These are phyloP conservation scores for Antheraea pernyi DNA, from an alignment of 1,140 invertebrate genomes.

Conservation along the genomic window DNA sequence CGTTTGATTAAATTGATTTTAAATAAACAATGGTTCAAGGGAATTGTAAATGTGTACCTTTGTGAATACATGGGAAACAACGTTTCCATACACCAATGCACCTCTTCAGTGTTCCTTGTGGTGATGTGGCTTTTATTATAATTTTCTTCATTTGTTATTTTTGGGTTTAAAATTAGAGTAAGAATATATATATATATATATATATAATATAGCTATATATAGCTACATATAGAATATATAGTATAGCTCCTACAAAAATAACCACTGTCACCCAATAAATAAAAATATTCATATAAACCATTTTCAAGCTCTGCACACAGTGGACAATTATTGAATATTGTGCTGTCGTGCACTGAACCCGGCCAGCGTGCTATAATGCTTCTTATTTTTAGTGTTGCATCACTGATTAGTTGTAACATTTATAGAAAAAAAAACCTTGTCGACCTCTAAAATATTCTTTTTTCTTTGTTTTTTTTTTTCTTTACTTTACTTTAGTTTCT, in stretches of 20 bases:
- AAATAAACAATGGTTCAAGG: too few relatives aligned
- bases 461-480: too few relatives aligned
- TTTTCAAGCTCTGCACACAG: too few relatives aligned
- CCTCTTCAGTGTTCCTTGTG: conserved; percentile 23
- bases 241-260: conserved; percentile 30
- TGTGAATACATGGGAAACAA: conserved; percentile 15
- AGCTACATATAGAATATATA: too few relatives aligned
- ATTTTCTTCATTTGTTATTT: conserved; percentile 14
- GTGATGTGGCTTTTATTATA: conserved; percentile 21
- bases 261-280: conserved; percentile 22
- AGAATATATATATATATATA: too few relatives aligned
- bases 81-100: conserved; percentile 20
- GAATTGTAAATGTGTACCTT: not conserved
- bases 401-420: conserved; percentile 12
- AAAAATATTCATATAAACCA: not conserved
- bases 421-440: conserved; percentile 12
- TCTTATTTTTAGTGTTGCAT: conserved; percentile 12
- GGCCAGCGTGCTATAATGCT: conserved; percentile 51
- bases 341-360: conserved; percentile 57
- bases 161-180: conserved; percentile 40
- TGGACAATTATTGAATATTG: conserved; percentile 47
- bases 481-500: too few relatives aligned
- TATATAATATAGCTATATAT: too few relatives aligned
- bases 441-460: not conserved
- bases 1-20: too few relatives aligned